Evolutionary conservation across 2,113 vertebrate genomes (phyloP), one percentile per base, ranked within the genome.

Genomic region (Dipodomys stephensi): DNA sequence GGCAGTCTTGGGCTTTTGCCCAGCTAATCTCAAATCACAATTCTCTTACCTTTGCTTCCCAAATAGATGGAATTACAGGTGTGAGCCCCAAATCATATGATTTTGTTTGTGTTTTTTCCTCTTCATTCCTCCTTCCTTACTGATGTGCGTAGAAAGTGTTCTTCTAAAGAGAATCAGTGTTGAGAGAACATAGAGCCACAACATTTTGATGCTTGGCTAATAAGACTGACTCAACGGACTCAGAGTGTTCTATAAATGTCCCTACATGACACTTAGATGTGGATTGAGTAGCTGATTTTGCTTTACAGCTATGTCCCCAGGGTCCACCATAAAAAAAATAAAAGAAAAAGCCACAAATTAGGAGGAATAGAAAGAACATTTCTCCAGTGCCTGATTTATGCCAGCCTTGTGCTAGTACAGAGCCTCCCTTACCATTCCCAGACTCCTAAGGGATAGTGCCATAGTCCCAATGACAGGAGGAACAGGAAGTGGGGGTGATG

Each of bases 101-200:
- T 62, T 60, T 60, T 20, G 16, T 39, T 68, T 88, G n/a, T 32
- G 23, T 81, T n/a, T 84, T 83, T 7, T 46, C 2, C 12, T 71
- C 68, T 2, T 30, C 39, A 19, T 28, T 65, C 46, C 20, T 76
- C 3, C 35, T 32, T 32, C 11, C 44, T 60, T 20, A 39, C 64
- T 18, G 62, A 76, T 15, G 57, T 92, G 6, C 83, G 90, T 23
- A 89, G 82, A 96, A 80, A 82, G 64, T 35, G 44, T 49, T 1
- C 49, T 53, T 53, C 49, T 53, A 53, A 53, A 53, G 49, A 78
- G 39, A 83, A 65, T 60, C 1, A 35, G 5, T 49, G 22, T 72
- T 13, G 73, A 78, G 23, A 86, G 12, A 62, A 67, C 22, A 2
- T 13, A 35, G 65, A 81, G 53, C 30, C n/a, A 76, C 32, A 90